These are phyloP conservation scores for Siniperca scherzeri DNA, from an alignment of 2,797 vertebrate genomes.

Conservation along the genomic window DNA sequence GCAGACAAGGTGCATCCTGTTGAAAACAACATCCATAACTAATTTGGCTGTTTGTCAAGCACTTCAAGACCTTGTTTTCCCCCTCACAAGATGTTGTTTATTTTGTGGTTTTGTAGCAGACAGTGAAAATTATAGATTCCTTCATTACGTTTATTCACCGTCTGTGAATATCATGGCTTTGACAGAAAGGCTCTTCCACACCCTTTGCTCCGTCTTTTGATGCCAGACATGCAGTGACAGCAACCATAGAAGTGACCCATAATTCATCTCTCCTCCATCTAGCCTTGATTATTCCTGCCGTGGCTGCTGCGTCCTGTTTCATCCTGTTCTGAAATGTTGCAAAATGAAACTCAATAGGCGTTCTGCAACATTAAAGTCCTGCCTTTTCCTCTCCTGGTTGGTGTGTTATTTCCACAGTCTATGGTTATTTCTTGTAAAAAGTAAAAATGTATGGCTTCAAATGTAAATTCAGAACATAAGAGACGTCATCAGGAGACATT, in stretches of 20 bases:
- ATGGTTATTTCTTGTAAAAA: too few species aligned
- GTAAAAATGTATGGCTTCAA: neutral
- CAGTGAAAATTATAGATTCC: constrained; percentile 26
- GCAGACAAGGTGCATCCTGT: neutral
- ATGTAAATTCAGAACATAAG: constrained; percentile 32
- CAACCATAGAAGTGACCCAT: constrained; percentile 41
- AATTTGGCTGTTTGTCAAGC: constrained; percentile 4
- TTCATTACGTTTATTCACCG: constrained; percentile 18
- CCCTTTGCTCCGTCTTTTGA: constrained; percentile 22
- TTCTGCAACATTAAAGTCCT: constrained; percentile 25
- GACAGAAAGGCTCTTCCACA: constrained; percentile 15
- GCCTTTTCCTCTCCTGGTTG: constrained; percentile 4
- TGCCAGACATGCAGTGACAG: constrained; percentile 47
- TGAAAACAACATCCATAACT: constrained; percentile 3
- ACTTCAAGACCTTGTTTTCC: neutral
- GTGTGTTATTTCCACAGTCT: constrained; percentile 9
- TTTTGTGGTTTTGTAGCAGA: constrained; percentile 23
- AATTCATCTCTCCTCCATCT: constrained; percentile 46
- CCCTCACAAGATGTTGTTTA: constrained; percentile 25
- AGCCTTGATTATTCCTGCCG: constrained; percentile 48
- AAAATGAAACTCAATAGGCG: constrained; percentile 38
- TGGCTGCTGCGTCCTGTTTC: constrained; percentile 38
- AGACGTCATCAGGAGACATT: constrained; percentile 26
- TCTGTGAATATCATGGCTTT: constrained; percentile 30
- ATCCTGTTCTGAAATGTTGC: constrained; percentile 36